Base-by-base conservation (phyloP, 2,888 invertebrate species). In the Meganola albula region DNA sequence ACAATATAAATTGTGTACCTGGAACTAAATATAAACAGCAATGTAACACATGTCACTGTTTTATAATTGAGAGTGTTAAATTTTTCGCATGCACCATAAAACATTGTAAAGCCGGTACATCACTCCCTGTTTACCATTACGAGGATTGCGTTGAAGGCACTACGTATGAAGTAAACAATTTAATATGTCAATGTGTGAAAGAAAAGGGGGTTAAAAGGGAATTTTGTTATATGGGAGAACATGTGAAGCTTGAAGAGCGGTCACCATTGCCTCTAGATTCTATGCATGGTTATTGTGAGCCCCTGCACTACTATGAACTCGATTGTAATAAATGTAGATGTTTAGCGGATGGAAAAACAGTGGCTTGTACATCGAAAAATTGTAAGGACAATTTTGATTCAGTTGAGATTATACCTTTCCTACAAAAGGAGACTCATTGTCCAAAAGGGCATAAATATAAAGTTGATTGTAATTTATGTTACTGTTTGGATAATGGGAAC, bases 31-130 rank as follows among this genome's bases (percentile, higher is more conserved):
- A 68, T 31, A 60, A 45, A 1, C 64, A 54, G 13, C 68, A 59
- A 7, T 86, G 85, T 35, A 83, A 83, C 23, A 56, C 34, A 0
- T 87, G 86, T 32, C 48, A 56, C 10, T 86, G 86, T 31, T 52
- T 57, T 6, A 40, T 49, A 16, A 41, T 33, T 1, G 36, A 37
- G 0, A 61, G 57, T 1, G 25, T 53, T 1, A 83, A 80, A 41
- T 63, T 71, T 6, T 72, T 83, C 22, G 63, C 65, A 1, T 88
- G 88, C 46, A 82, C 87, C 0, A 28, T 73, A 4, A 67, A 63
- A 5, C 27, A 31, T 1, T 87, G 85, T 35, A 18, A 37, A 0
- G 7, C 3, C 20, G 8, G n/a, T n/a, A 20, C 7, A n/a, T n/a
- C n/a, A n/a, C 8, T n/a, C 8, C 20, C 20, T 5, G 20, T 7